phyloP scores from a whole-genome alignment of 35 echinoderm and acorn worm genomes.

The Amphiura filiformis region DNA sequence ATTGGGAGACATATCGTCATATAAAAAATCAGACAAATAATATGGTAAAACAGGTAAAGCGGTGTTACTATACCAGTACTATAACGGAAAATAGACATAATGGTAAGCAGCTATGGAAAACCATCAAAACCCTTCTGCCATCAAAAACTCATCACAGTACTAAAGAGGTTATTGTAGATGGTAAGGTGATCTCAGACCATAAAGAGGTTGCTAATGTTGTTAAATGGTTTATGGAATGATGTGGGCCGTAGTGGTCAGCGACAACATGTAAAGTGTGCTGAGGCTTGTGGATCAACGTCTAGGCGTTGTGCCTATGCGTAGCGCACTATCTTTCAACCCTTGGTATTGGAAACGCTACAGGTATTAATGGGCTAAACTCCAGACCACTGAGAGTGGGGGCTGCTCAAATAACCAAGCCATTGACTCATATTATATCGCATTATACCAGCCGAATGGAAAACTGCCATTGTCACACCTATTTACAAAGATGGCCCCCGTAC shows the following conservation, averaged over 20 bases:
- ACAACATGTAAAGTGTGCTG: background rate
- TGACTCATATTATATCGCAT: background rate
- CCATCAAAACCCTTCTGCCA: slow-evolving; percentile 15
- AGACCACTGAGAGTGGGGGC: slow-evolving; percentile 10
- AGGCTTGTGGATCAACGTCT: background rate
- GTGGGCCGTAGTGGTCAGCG: background rate
- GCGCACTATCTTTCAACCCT: background rate
- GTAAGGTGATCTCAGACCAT: background rate
- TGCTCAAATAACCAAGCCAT: background rate
- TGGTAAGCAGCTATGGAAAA: slow-evolving; percentile 28
- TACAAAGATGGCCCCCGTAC: too few relatives aligned
- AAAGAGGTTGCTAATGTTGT: slow-evolving; percentile 25
- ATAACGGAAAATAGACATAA: background rate
- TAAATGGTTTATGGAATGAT: background rate
- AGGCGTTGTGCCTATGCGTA: background rate
- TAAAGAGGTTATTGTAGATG: slow-evolving; percentile 9
- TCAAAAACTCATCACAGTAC: slow-evolving; percentile 1
- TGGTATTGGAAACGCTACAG: background rate
- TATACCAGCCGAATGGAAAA: slow-evolving; percentile 23
- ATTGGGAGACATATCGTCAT: slow-evolving; percentile 14
- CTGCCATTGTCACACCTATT: slow-evolving; percentile 2
- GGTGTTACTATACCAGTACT: background rate
- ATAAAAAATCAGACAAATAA: slow-evolving; percentile 14
- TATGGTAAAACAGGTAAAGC: slow-evolving; percentile 16
- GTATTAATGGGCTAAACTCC: slow-evolving; percentile 1